phyloP scores from a whole-genome alignment of 2,113 vertebrate species.

The Columba janthina region DNA sequence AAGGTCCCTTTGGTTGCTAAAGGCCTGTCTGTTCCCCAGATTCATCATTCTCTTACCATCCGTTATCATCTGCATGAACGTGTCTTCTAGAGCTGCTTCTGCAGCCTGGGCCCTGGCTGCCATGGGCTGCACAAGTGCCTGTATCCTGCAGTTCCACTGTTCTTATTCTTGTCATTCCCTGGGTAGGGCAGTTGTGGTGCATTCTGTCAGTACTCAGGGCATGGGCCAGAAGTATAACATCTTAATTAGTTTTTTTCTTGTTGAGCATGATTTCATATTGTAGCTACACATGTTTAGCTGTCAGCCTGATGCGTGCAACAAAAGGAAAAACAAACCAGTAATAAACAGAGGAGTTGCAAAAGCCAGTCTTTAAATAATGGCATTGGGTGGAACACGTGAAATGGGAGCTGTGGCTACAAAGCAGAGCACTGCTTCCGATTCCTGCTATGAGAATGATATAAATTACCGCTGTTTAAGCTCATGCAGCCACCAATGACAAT shows the following conservation, averaged over 20 bases:
- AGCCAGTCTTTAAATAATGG: slow-evolving; percentile 18
- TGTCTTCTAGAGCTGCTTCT: not conserved
- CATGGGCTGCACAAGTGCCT: fast-evolving
- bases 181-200: not conserved
- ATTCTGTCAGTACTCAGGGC: not conserved
- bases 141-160: not conserved
- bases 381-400: not conserved
- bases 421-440: slow-evolving; percentile 26
- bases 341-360: slow-evolving; percentile 50
- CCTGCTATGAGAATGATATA: not conserved
- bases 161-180: not conserved
- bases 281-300: slow-evolving; percentile 45
- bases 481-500: not conserved
- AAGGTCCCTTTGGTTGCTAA: not conserved
- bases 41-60: not conserved
- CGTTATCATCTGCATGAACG: not conserved
- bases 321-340: slow-evolving; percentile 42
- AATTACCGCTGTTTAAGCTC: not conserved
- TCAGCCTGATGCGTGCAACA: slow-evolving; percentile 50
- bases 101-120: not conserved
- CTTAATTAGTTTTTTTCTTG: slow-evolving; percentile 15
- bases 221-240: not conserved
- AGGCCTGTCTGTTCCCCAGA: not conserved
- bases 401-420: not conserved
- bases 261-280: not conserved